Conservation (phyloP, 2,888 invertebrate species). For the Cheiracanthium punctorium region DNA sequence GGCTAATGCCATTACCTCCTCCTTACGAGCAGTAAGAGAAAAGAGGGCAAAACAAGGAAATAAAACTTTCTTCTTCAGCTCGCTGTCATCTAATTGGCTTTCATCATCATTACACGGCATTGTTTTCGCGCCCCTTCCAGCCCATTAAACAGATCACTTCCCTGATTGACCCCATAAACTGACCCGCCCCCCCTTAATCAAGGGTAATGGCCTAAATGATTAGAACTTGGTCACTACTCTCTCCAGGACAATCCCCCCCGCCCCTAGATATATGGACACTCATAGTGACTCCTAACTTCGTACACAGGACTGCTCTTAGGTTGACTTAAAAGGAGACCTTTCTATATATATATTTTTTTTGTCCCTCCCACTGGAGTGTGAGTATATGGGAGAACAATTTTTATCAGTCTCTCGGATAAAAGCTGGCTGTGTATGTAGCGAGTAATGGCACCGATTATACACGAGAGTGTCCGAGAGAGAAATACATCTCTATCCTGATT, state of each 20-base stretch:
- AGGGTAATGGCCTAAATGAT: slow-evolving; percentile 63
- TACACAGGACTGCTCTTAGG: slow-evolving; percentile 64
- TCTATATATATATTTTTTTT: no score
- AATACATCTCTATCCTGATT: no score
- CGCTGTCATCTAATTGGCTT: slow-evolving; percentile 65
- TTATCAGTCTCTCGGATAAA: neutral
- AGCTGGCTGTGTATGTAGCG: neutral
- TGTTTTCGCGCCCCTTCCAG: slow-evolving; percentile 53
- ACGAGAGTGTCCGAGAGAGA: neutral
- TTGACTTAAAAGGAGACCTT: slow-evolving; percentile 11
- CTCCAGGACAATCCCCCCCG: neutral
- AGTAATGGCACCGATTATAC: neutral
- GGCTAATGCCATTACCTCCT: slow-evolving; percentile 7
- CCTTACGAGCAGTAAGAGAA: slow-evolving; percentile 1
- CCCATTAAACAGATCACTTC: slow-evolving; percentile 69
- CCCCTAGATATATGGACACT: slow-evolving; percentile 14
- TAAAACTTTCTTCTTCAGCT: slow-evolving; percentile 54
- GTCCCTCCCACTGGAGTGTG: no score
- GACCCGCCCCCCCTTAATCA: slow-evolving; percentile 61
- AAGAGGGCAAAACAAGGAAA: slow-evolving; percentile 14
- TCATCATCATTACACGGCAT: slow-evolving; percentile 64
- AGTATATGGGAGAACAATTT: slow-evolving; percentile 3
- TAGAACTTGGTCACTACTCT: slow-evolving; percentile 19
- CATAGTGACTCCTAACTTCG: slow-evolving; percentile 40
- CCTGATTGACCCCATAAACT: slow-evolving; percentile 66